Conservation (phyloP, 2,113 vertebrate genomes). For the Mugil cephalus region DNA sequence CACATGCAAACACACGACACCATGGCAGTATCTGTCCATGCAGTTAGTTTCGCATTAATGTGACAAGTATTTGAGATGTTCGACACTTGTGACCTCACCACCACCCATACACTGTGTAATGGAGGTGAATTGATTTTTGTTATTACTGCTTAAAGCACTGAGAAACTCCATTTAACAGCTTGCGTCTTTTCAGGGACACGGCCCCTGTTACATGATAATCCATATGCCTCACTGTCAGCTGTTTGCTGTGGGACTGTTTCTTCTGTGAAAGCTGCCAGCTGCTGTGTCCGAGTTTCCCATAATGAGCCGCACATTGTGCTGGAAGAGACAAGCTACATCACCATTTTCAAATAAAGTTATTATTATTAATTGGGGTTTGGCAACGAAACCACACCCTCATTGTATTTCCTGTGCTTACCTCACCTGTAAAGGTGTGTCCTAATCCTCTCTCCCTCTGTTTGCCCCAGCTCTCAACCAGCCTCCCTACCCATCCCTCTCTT, state of each 20-base stretch:
- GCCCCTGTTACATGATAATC: slow-evolving; percentile 17
- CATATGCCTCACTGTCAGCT: slow-evolving; percentile 35
- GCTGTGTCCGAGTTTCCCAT: slow-evolving; percentile 5
- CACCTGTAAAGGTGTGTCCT: no score
- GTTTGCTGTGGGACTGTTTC: slow-evolving; percentile 36
- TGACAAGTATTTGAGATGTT: not conserved
- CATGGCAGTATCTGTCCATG: not conserved
- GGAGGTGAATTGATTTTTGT: not conserved
- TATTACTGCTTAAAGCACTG: not conserved
- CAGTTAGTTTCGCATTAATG: not conserved
- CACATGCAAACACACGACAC: not conserved
- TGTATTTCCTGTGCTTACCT: no score
- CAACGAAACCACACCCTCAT: no score
- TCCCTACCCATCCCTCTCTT: no score
- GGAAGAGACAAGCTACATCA: not conserved
- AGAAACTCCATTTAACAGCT: slow-evolving; percentile 27
- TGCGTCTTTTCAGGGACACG: slow-evolving; percentile 15
- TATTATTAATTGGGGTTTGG: no score
- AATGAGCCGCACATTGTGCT: slow-evolving; percentile 1
- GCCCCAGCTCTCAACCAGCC: no score
- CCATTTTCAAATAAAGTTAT: not conserved
- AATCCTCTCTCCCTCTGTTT: no score
- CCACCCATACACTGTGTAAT: not conserved
- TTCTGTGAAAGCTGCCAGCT: not conserved
- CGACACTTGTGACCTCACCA: not conserved